Evolutionary conservation across 2,797 vertebrate genomes (phyloP).

Genomic region (Poeciliopsis paucimaculata): DNA sequence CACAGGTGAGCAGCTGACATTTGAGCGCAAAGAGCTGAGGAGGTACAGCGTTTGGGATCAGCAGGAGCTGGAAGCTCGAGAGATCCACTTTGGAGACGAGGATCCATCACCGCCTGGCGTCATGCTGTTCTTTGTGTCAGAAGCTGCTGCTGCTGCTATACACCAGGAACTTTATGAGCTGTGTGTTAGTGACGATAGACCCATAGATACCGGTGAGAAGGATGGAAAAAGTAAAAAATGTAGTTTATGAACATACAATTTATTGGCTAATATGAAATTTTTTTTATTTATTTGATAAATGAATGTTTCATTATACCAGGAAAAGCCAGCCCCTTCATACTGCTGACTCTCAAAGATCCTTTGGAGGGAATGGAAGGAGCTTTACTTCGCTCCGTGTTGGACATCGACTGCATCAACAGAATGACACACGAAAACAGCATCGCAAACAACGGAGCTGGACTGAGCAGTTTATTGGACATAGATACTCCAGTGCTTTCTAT

Average conservation of each 20-base stretch:
- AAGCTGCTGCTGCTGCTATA: constrained; percentile 78
- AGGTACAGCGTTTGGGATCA: constrained; percentile 88
- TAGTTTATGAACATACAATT: not conserved
- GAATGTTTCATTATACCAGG: constrained; percentile 65
- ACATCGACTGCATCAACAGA: constrained; percentile 80
- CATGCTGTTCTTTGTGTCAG: constrained; percentile 87
- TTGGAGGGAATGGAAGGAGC: constrained; percentile 80
- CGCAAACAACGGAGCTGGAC: constrained; percentile 44
- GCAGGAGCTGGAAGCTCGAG: constrained; percentile 54
- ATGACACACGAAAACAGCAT: constrained; percentile 33
- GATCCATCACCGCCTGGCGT: constrained; percentile 61
- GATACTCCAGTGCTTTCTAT: constrained; percentile 71
- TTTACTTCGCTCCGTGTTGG: constrained; percentile 84
- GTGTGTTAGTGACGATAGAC: constrained; percentile 33
- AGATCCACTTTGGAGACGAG: constrained; percentile 28
- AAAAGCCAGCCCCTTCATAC: constrained; percentile 83
- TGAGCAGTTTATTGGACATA: constrained; percentile 64
- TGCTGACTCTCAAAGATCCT: constrained; percentile 83
- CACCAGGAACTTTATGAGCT: constrained; percentile 69
- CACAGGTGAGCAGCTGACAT: constrained; percentile 54
- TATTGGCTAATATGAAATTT: not conserved
- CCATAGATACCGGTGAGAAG: constrained; percentile 76
- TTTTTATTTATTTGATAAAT: not conserved
- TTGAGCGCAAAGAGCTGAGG: constrained; percentile 83
- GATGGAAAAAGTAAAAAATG: not conserved